Base-by-base conservation (phyloP, 2,888 invertebrate species). In the Chrysodeixis includens region DNA sequence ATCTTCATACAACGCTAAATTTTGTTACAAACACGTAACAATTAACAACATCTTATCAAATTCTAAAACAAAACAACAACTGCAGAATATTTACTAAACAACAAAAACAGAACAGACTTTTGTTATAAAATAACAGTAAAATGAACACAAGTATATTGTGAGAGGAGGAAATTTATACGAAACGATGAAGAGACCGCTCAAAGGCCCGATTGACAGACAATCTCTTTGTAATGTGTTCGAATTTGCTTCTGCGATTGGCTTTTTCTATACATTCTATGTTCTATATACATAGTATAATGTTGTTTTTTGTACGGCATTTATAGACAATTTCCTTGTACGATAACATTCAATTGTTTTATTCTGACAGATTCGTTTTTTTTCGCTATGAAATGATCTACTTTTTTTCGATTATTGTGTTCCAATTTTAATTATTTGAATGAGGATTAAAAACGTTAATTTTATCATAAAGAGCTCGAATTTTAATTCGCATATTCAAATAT, bases 181-280 rank as follows among this genome's bases (percentile, higher is more conserved):
- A 63, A 77, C 56, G 55, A 56, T 66, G 20, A 51, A 60, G 56
- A 56, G 54, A 46, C 26, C 60, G 56, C 56, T 72, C 77, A 75
- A 75, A 69, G 76, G 60, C 30, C 58, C 63, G 22, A 57, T 73
- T 62, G 56, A 66, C 66, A 65, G 16, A 20, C 35, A 54, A 66
- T 59, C 56, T 52, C 62, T 78, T 76, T 78, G 75, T 56, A 14
- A 44, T 60, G 32, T 64, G 35, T 64, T 63, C 57, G 65, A 30
- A 62, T 22, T 56, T 52, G 32, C 55, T 69, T 49, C 30, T 53
- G n/a, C 16, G 32, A 64, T 56, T 52, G 46, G 52, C 30, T 63
- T 64, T 68, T 62, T 30, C 20, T 40, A 20, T 46, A 16, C 22
- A 35, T n/a, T 40, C n/a, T n/a, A n/a, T 40, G n/a, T 40, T 40